Evolutionary conservation across 2,797 vertebrate species (phyloP), one percentile per base, ranked within the genome.

Genomic region (Zenarchopterus dispar): DNA sequence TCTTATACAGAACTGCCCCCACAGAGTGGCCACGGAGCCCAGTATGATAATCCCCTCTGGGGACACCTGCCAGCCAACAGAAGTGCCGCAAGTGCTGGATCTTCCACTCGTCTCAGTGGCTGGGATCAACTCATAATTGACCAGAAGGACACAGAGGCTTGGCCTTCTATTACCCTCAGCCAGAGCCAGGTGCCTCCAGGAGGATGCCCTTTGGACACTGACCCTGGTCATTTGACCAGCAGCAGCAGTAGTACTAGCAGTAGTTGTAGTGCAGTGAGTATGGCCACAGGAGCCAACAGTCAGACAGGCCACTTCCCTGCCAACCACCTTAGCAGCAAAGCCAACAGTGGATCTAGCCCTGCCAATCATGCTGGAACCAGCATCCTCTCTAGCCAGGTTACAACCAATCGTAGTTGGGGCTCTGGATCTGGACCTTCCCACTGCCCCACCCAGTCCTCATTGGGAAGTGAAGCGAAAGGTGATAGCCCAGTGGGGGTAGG

Each of bases 21-120:
- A 92, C 95, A 96, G 88, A 95, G 90, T 85, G 91, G 94, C 93
- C 94, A 94, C 88, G 95, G 93, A 95, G 91, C 95, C 85, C 96
- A 98, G 91, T 96, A 99, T 99, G 97, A 98, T 93, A 96, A 94
- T 94, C 93, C 94, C 90, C 94, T 94, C 84, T 96, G 94, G 95
- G 96, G 94, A 91, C 95, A 92, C 93, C 93, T 92, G 91, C 93
- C 68, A 94, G 93, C 73, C 93, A 96, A 93, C 91, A 94, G 88
- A 91, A 95, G 94, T 88, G 94, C 96, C 93, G 95, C 96, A 80
- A 85, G 82, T 86, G 84, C 84, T 85, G 78, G 84, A 82, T 82
- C 88, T 80, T 90, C 87, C 43, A 68, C 75, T 65, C 85, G 56
- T 80, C 80, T 80, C 63, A 94, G 95, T 93, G 88, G 92, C 94